Evolutionary conservation across 2,797 vertebrate genomes (phyloP).

Genomic region (Cyprinodon diabolis): DNA sequence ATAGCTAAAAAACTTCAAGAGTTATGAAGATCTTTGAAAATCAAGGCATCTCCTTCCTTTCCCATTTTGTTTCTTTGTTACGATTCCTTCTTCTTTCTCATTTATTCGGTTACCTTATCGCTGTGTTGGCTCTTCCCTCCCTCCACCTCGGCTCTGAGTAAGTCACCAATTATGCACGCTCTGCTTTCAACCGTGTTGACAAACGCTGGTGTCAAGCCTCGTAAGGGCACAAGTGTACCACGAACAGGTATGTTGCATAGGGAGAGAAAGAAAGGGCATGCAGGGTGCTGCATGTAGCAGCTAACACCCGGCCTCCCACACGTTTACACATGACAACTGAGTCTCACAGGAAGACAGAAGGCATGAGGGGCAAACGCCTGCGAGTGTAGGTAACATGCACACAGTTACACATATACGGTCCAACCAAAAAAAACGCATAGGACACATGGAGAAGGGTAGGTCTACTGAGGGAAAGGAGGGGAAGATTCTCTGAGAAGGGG

Average conservation of each 20-base stretch:
- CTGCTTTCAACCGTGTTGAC: constrained; percentile 75
- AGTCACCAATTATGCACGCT: constrained; percentile 76
- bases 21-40: not conserved
- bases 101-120: constrained; percentile 32
- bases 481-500: constrained; percentile 3
- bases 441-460: constrained; percentile 48
- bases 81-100: constrained; percentile 26
- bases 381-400: constrained; percentile 32
- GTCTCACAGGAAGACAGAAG: constrained; percentile 46
- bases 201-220: constrained; percentile 68
- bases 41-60: constrained; percentile 10
- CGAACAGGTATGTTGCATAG: constrained; percentile 79
- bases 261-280: constrained; percentile 62
- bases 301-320: constrained; percentile 64
- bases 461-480: constrained; percentile 53
- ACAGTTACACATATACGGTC: constrained; percentile 24
- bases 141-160: constrained; percentile 24
- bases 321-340: constrained; percentile 30
- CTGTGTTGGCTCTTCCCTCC: constrained; percentile 35
- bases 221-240: constrained; percentile 64
- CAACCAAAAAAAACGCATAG: constrained; percentile 23
- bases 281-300: constrained; percentile 46
- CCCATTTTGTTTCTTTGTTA: not conserved
- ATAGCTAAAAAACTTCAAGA: not conserved
- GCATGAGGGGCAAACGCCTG: constrained; percentile 71